phyloP scores from a whole-genome alignment of 2,113 vertebrate species.

The Erythrocercus mccallii region DNA sequence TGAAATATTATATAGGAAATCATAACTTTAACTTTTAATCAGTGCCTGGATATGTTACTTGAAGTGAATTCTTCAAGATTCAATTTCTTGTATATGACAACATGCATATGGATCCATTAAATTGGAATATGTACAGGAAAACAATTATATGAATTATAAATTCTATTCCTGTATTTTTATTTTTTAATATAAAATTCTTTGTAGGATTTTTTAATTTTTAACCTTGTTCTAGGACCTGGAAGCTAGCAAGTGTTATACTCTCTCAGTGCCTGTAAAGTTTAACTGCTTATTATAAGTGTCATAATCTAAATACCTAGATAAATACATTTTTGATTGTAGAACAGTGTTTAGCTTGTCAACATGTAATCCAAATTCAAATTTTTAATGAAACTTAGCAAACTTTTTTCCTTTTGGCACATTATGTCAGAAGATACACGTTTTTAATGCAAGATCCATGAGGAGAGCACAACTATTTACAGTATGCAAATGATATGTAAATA shows the following conservation, averaged over 20 bases:
- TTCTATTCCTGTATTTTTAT: neutral
- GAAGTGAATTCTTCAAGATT: neutral
- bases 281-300: neutral
- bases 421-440: neutral
- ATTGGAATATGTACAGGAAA: neutral
- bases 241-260: neutral
- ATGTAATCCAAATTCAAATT: neutral
- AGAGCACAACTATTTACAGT: constrained; percentile 1
- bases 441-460: constrained; percentile 28
- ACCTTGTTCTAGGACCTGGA: neutral
- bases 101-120: neutral
- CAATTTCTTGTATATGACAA: neutral
- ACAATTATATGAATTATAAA: neutral
- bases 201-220: neutral
- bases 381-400: neutral
- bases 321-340: constrained; percentile 3
- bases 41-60: neutral
- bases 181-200: neutral
- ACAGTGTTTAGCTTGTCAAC: neutral
- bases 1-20: neutral
- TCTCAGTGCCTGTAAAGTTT: neutral
- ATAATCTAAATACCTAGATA: neutral
- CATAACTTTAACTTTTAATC: neutral
- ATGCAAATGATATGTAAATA: constrained; percentile 49
- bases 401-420: neutral